Conservation (phyloP, 2,113 vertebrate genomes). For the Lepus timidus region DNA sequence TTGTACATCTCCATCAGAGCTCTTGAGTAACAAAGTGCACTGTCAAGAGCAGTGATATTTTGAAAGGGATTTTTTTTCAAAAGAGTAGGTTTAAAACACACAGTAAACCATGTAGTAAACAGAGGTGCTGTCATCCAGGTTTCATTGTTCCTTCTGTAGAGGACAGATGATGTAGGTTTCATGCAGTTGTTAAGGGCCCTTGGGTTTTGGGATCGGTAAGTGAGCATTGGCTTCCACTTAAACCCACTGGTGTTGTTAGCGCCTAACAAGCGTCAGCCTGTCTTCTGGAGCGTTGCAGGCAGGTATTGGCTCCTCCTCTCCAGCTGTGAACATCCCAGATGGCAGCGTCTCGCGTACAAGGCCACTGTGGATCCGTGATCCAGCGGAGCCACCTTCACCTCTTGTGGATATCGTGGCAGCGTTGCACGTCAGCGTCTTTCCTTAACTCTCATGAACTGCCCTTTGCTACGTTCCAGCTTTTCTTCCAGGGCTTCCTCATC, state of each 20-base stretch:
- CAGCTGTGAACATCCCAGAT: background rate
- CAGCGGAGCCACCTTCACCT: too few species aligned
- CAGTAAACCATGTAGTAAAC: background rate
- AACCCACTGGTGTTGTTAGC: background rate
- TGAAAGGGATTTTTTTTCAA: background rate
- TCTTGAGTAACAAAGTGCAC: background rate
- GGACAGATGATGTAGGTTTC: background rate
- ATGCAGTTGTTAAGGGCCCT: background rate
- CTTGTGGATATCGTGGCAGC: background rate
- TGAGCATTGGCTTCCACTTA: background rate
- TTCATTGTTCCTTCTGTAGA: background rate
- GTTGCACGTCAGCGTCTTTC: background rate
- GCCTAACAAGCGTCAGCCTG: background rate
- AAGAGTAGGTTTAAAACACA: background rate
- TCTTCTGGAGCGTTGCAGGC: background rate
- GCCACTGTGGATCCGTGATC: background rate
- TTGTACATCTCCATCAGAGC: background rate
- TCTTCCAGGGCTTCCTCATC: background rate
- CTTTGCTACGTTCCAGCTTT: background rate
- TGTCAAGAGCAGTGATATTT: too few species aligned
- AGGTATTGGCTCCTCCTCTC: background rate
- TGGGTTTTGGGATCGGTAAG: background rate
- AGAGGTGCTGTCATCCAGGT: background rate
- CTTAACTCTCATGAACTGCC: background rate
- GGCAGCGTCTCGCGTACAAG: background rate